These are phyloP conservation scores for Heterocephalus glaber DNA, from an alignment of 2,113 vertebrate species.

Conservation along the genomic window DNA sequence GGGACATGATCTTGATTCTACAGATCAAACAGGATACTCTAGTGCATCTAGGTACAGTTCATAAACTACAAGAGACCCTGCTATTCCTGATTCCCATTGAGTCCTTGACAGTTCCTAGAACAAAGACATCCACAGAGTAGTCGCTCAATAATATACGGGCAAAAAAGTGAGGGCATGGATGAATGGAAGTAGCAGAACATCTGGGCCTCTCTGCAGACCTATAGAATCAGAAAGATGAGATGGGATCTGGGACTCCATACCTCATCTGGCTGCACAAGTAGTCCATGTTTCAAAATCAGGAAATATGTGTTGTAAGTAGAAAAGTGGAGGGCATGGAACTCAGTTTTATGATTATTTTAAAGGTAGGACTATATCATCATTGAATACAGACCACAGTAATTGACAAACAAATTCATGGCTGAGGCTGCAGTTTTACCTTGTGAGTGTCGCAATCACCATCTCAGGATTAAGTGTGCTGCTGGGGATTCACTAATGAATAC, in stretches of 20 bases:
- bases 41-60: background rate
- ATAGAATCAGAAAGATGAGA: background rate
- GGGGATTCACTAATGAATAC: background rate
- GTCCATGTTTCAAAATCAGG: background rate
- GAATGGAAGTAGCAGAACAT: background rate
- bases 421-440: background rate
- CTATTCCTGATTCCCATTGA: constrained; percentile 39
- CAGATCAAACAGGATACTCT: background rate
- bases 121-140: background rate
- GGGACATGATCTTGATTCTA: constrained; percentile 6
- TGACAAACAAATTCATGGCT: background rate
- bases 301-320: background rate
- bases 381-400: background rate
- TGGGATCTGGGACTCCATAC: too few species aligned
- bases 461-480: background rate
- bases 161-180: background rate
- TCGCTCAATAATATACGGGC: background rate
- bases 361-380: background rate
- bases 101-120: constrained; percentile 3
- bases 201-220: background rate
- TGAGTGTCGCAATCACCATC: background rate
- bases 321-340: background rate
- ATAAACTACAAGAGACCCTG: background rate
- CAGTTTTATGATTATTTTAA: background rate
- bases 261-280: too few species aligned